Percentiles rank a stretch among this genome's conserved stretches.
phyloP scores from a whole-genome alignment of 2,888 invertebrate genomes.

The Brenthis daphne region DNA sequence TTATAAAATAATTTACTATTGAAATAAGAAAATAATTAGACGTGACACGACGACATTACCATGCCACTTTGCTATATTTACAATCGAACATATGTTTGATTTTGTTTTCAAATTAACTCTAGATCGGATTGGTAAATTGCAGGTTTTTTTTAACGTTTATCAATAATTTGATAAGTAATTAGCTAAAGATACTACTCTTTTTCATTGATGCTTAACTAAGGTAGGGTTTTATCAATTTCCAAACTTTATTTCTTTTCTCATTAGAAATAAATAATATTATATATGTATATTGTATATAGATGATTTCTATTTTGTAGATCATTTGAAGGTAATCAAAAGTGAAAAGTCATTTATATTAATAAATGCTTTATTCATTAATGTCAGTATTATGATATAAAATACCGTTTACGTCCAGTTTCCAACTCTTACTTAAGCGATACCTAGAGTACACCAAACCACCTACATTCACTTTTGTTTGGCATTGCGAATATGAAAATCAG shows the following conservation, averaged over 20 bases:
- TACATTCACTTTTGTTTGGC: constrained; percentile 78
- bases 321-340: constrained; percentile 17
- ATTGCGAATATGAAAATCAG: constrained; percentile 44
- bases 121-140: neutral
- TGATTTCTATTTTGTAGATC: constrained; percentile 5
- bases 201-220: neutral
- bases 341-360: constrained; percentile 21
- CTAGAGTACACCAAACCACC: constrained; percentile 47
- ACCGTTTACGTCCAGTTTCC: constrained; percentile 47
- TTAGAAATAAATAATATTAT: constrained; percentile 13
- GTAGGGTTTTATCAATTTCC: constrained; percentile 2
- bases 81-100: constrained; percentile 1
- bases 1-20: constrained; percentile 23
- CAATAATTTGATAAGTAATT: too few relatives aligned
- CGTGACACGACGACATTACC: neutral
- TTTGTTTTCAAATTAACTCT: constrained; percentile 1
- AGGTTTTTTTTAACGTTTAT: too few relatives aligned
- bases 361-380: constrained; percentile 17
- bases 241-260: constrained; percentile 17
- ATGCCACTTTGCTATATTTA: neutral
- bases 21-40: neutral
- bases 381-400: constrained; percentile 25
- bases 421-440: constrained; percentile 58
- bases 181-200: neutral
- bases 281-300: neutral